Evolutionary conservation across 2,113 vertebrate genomes (phyloP), one percentile per base, ranked within the genome.

Genomic region (Hydropotes inermis): DNA sequence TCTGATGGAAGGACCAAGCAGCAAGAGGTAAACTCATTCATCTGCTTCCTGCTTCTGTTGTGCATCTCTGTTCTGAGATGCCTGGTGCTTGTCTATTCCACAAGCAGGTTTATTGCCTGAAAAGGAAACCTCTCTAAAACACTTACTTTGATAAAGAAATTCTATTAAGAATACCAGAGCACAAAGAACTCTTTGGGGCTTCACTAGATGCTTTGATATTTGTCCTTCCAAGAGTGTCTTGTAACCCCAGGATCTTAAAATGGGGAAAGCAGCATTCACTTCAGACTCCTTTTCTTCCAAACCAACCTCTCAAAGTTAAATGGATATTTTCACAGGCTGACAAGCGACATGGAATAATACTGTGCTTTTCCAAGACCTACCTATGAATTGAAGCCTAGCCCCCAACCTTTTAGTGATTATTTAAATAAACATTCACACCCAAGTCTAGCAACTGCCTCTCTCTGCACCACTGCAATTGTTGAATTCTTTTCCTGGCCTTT

Each of bases 401-500:
- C 95, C 33, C 30, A 79, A 60, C 45, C 54, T 87, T 28, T 74
- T 11, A 76, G 58, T 81, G 16, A 89, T 86, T 47, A 52, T 61
- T 81, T 50, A 93, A 90, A 89, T 87, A 88, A 52, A 87, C 1
- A 1, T 10, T 12, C 94, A 84, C 57, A 55, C 39, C 84, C 89
- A 64, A 97, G 58, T 82, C 60, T 83, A n/a, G 74, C 58, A 45
- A 14, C 67, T 28, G 90, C 95, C 91, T 94, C 67, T 47, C 94
- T 47, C 92, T 92, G 95, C 91, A 97, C 82, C 94, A 96, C 96
- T 94, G 96, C 96, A 98, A 90, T 33, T 52, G 79, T 96, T 9
- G 43, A 85, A 96, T 94, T 94, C 93, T 91, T 97, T 86, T 70
- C 89, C 92, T 89, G 90, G 96, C 58, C 97, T 97, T 97, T 93